These are phyloP conservation scores for Dascyllus trimaculatus DNA, from an alignment of 2,113 vertebrate species.

Conservation along the genomic window DNA sequence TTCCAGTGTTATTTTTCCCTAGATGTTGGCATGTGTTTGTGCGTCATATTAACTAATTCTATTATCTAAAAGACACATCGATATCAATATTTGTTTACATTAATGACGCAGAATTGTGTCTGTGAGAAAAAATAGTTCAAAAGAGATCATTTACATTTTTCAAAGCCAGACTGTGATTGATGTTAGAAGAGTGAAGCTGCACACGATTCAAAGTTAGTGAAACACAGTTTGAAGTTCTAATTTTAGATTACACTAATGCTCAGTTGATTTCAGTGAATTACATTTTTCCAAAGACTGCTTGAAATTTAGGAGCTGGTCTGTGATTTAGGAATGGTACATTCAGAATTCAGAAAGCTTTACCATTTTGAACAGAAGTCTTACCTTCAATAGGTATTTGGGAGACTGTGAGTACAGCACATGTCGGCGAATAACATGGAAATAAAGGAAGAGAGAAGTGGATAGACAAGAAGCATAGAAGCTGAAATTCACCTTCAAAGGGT, in stretches of 20 bases:
- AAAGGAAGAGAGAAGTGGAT: constrained; percentile 70
- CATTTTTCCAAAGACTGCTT: neutral
- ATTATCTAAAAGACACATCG: constrained; percentile 44
- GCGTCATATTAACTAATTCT: constrained; percentile 23
- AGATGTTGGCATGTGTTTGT: constrained; percentile 38
- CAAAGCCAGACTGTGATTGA: constrained; percentile 52
- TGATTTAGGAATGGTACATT: constrained; percentile 11
- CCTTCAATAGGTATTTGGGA: constrained; percentile 88
- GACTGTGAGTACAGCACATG: constrained; percentile 81
- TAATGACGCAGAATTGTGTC: constrained; percentile 37
- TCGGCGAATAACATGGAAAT: constrained; percentile 68
- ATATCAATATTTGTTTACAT: constrained; percentile 59
- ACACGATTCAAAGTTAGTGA: constrained; percentile 34
- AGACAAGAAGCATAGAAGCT: constrained; percentile 60
- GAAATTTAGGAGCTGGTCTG: neutral
- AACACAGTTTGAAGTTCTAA: constrained; percentile 16
- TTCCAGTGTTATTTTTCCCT: constrained; percentile 14
- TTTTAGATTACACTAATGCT: constrained; percentile 28
- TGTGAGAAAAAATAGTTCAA: constrained; percentile 41
- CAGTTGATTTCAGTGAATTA: constrained; percentile 13
- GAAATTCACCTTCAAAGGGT: constrained; percentile 50
- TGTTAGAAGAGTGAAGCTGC: constrained; percentile 27
- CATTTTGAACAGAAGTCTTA: constrained; percentile 74
- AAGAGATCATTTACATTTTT: constrained; percentile 58
- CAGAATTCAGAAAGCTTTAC: neutral